Evolutionary conservation across 2,797 vertebrate genomes (phyloP), one percentile per base, ranked within the genome.

Genomic region (Dallia pectoralis): DNA sequence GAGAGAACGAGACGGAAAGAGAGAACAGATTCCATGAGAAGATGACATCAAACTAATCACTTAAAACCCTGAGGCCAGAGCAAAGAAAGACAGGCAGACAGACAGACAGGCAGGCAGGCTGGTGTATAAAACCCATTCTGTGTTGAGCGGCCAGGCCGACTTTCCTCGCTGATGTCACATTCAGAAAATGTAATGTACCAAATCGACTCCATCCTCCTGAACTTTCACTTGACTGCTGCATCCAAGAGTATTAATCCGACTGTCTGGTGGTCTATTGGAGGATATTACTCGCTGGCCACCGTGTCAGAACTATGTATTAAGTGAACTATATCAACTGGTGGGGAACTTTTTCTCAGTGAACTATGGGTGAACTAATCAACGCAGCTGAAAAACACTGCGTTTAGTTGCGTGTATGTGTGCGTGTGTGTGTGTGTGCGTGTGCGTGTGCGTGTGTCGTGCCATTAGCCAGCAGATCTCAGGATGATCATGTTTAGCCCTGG

Each of bases 131-230:
- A 19, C 15, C 48, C 33, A 36, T 3, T 36, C 33, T 36, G 33
- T 3, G 33, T 3, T 36, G 33, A 3, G 3, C 33, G 8, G 33
- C 33, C 33, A 36, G 33, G 33, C 33, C 33, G 72, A 27, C 70
- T 27, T 27, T 3, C 32, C 40, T 30, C 44, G 30, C 47, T 64
- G 47, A 70, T 33, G 49, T 82, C 77, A 81, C 64, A 29, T 81
- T 77, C 66, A 33, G 33, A 78, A 72, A 71, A 74, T 81, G 29
- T 78, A 76, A 84, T 33, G 49, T 16, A 1, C 63, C n/a, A 4
- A 51, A 51, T 19, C n/a, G 53, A 16, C 51, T 1, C 7, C 40
- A 44, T 9, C 40, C 40, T 44, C n/a, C 51, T 53, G 51, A 1
- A 56, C 53, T 11, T 56, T 56, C 16, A 56, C 25, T 9, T 12